Percentiles rank a stretch among this genome's conserved stretches.
phyloP scores from a whole-genome alignment of 1,140 invertebrate genomes.

The Papilio glaucus region DNA sequence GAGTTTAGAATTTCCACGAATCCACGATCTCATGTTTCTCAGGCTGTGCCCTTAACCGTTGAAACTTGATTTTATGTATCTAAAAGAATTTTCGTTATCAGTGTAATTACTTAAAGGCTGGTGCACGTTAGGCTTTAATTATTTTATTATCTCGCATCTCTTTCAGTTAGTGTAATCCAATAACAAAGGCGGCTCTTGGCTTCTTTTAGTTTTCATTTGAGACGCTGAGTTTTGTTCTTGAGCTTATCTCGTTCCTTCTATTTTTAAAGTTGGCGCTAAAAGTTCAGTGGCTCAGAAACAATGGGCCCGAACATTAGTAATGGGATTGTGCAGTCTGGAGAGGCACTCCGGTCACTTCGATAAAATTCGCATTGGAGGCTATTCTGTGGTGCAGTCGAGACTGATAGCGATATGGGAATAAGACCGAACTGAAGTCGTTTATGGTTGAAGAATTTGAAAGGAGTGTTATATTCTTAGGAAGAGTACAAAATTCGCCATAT shows the following conservation, averaged over 20 bases:
- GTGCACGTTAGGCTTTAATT: neutral
- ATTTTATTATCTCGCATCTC: slow-evolving; percentile 22
- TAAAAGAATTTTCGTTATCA: neutral
- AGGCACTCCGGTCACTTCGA: slow-evolving; percentile 43
- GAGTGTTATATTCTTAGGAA: neutral
- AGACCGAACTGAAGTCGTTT: neutral
- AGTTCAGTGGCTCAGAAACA: slow-evolving; percentile 51
- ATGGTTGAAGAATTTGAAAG: slow-evolving; percentile 4
- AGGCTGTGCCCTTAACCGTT: no score
- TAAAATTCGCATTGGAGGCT: slow-evolving; percentile 40
- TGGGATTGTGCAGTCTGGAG: slow-evolving; percentile 48
- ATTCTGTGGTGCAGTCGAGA: neutral
- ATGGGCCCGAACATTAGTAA: slow-evolving; percentile 55
- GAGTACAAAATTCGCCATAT: no score
- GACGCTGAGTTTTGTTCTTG: slow-evolving; percentile 52
- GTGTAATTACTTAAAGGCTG: neutral
- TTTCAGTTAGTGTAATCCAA: slow-evolving; percentile 31
- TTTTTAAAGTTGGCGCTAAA: slow-evolving; percentile 43
- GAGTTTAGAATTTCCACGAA: no score
- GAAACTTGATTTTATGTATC: no score
- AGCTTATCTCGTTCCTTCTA: slow-evolving; percentile 51
- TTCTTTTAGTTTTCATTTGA: slow-evolving; percentile 50
- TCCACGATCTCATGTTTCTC: no score
- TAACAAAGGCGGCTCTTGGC: slow-evolving; percentile 36
- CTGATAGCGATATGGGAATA: slow-evolving; percentile 20